These are phyloP conservation scores for Macrobrachium nipponense DNA, from an alignment of 1,140 invertebrate species.

Conservation along the genomic window DNA sequence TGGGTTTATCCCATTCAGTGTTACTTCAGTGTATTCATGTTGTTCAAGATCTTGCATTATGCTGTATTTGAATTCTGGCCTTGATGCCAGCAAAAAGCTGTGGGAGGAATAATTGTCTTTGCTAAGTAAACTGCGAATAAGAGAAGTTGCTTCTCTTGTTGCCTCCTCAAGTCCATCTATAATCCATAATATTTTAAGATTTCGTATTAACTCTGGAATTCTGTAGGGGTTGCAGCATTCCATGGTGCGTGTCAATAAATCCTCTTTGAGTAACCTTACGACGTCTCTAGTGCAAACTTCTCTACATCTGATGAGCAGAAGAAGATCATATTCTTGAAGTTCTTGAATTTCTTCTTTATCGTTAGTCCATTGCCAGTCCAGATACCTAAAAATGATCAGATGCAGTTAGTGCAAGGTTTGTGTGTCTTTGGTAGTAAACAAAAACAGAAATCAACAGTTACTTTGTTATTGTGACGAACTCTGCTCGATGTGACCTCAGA, in stretches of 20 bases:
- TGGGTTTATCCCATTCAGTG: constrained; percentile 4
- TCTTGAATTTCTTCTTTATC: background rate
- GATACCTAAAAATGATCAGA: background rate
- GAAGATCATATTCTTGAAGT: background rate
- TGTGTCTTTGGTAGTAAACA: too few species aligned
- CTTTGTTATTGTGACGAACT: too few species aligned
- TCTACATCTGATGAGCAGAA: background rate
- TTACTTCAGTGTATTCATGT: background rate
- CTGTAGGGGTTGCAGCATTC: background rate
- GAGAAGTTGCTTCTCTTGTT: background rate
- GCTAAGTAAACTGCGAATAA: background rate
- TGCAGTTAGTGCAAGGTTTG: too few species aligned
- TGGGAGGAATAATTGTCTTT: background rate
- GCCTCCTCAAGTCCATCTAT: constrained; percentile 28
- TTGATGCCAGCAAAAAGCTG: background rate
- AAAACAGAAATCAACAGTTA: too few species aligned
- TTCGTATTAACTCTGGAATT: background rate
- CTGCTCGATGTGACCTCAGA: too few species aligned
- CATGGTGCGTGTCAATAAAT: constrained; percentile 11
- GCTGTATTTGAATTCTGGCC: background rate
- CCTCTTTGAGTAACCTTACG: background rate
- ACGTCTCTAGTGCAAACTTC: background rate
- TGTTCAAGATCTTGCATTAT: background rate
- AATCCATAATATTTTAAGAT: constrained; percentile 2
- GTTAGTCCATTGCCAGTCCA: background rate